phyloP scores from a whole-genome alignment of 2,888 invertebrate species.

The Pterobdella sp. region DNA sequence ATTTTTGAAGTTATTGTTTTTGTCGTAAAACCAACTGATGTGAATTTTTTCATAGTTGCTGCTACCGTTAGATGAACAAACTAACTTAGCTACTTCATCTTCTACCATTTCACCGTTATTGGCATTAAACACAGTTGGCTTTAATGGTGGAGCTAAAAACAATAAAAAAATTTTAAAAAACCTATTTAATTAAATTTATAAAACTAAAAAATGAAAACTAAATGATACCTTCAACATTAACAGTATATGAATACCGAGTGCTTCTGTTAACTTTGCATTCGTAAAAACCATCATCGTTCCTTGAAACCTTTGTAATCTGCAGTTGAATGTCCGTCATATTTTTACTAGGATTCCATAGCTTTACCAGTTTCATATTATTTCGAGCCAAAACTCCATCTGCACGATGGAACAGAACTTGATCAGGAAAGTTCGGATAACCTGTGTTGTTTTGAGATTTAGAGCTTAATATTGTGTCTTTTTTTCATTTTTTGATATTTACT shows the following conservation, averaged over 20 bases:
- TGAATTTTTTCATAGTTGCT: background rate
- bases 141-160: background rate
- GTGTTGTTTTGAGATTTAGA: too few species aligned
- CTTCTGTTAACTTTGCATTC: background rate
- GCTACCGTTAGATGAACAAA: background rate
- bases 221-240: too few species aligned
- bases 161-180: background rate
- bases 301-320: background rate
- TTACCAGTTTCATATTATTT: background rate
- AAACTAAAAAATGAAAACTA: too few species aligned
- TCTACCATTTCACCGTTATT: background rate
- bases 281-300: background rate
- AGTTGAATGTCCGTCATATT: background rate
- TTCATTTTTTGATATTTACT: too few species aligned
- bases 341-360: background rate
- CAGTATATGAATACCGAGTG: background rate
- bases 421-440: background rate
- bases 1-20: background rate
- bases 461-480: too few species aligned
- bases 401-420: background rate
- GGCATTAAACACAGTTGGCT: background rate
- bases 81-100: background rate
- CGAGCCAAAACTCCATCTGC: background rate
- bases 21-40: background rate
- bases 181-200: background rate